Base-by-base conservation (phyloP, 1,140 invertebrate genomes). In the Hyles euphorbiae region DNA sequence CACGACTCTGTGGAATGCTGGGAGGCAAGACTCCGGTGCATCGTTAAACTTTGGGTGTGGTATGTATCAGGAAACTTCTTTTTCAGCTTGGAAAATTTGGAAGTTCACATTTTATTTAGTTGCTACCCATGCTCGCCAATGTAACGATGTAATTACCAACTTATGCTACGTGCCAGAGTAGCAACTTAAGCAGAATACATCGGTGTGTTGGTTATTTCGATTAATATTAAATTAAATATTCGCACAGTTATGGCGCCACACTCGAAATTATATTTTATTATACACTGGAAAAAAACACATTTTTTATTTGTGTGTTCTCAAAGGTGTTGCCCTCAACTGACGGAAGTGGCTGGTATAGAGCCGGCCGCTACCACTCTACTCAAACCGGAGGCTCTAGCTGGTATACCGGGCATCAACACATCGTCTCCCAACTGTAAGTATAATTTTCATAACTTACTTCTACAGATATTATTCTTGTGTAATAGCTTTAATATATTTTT, bases 1-100 rank as follows among this genome's bases (percentile, higher is more conserved):
- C 96, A 98, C 76, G 98, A 99, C 67, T 88, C 84, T 9, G 76
- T 88, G 72, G 93, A 95, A 0, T 99, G 97, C 81, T 99, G 98
- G 98, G 97, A 99, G 83, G 94, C 95, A 57, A 95, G 98, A 76
- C 87, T 99, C 0, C 93, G 96, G 46, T 96, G 96, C 75, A 95
- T 98, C 22, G 95, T 99, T 3, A 85, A 83, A 60, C 77, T 90
- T 12, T 90, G 89, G 89, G 84, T 89, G 7, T 90, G 89, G 89
- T 89, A 61, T 67, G 83, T 76, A 63, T 43, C 5, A 3, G 22
- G 22, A 22, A 22, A 22, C 2, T 43, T 10, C 11, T 40, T 11
- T 43, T 43, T 8, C n/a, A 10, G 22, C 44, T 43, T 22, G 22
- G 1, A 22, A 22, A 22, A 22, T 22, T 22, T 22, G 0, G 22